Evolutionary conservation across 1,140 invertebrate genomes (phyloP), one percentile per base, ranked within the genome.

Genomic region (Bombus sibiricus): DNA sequence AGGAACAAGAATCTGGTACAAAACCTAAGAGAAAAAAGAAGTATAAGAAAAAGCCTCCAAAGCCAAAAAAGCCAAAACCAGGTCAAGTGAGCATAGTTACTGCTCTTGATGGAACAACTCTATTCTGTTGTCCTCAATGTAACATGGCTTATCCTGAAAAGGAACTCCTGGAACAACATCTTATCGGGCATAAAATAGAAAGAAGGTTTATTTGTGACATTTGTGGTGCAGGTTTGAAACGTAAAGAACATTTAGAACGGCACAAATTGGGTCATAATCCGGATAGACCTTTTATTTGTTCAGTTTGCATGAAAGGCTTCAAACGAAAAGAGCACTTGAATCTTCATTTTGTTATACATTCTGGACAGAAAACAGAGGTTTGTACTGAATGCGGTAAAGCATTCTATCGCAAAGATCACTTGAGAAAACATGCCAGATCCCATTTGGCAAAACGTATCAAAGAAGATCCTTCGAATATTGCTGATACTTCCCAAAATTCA

Each of bases 391-490:
- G 97, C 89, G 96, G 97, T 32, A 97, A 97, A 95, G 97, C 97
- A 37, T 98, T 98, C 91, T 98, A 98, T 93, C 96, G 97, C n/a
- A 98, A 97, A 88, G 97, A 98, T 92, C 97, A 98, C 93, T 94
- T 98, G 72, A 96, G 97, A 84, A 98, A 98, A 91, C 97, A 98
- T 92, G 96, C 97, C 37, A 96, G 97, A 66, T 97, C 97, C 37
- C 97, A 98, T 93, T 95, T 97, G 83, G 96, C 96, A 34, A 97
- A 97, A 91, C 95, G 97, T 41, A 96, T 97, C 6, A 97, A 97
- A 86, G 97, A 97, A 92, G 96, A 97, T 92, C 96, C 96, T 10
- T 89, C 94, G 6, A 93, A 93, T 86, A 91, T 87, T 88, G 94
- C 78, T 82, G 95, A 92, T 9, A 89, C 88, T 47, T 75, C 91